phyloP scores from a whole-genome alignment of 2,113 vertebrate species.

The Prunella fulvescens region DNA sequence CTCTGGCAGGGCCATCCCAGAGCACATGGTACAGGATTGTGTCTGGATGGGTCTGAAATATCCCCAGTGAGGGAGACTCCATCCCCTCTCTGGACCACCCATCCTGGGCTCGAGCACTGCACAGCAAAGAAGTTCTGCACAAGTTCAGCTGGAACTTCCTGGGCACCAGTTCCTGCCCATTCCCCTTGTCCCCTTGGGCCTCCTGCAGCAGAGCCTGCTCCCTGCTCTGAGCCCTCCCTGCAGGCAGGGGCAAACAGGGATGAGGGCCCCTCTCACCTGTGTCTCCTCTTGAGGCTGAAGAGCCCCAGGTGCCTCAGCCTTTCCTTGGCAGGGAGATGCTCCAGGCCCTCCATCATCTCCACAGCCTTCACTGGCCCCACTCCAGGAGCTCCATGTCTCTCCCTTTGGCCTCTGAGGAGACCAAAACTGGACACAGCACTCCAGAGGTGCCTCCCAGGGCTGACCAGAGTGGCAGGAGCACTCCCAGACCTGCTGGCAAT shows the following conservation, averaged over 20 bases:
- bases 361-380: too few species aligned
- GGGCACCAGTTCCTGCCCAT: not conserved
- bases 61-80: not conserved
- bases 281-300: not conserved
- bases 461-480: not conserved
- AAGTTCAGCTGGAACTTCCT: not conserved
- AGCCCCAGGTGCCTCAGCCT: not conserved
- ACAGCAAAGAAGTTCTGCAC: not conserved
- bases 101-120: fast-evolving
- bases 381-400: not conserved
- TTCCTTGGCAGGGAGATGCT: not conserved
- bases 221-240: not conserved
- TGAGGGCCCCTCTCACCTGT: not conserved
- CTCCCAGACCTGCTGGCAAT: not conserved
- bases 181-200: not conserved
- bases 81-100: not conserved
- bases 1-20: not conserved
- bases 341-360: not conserved
- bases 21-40: not conserved
- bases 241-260: too few species aligned
- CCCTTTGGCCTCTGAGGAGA: not conserved
- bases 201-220: not conserved
- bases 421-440: not conserved
- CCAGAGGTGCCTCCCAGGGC: not conserved
- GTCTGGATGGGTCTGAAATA: not conserved